A percentile compares a stretch with the other conserved stretches of the same genome.
Evolutionary conservation across 1,140 invertebrate genomes (phyloP).

Genomic region (Ips nitidus): DNA sequence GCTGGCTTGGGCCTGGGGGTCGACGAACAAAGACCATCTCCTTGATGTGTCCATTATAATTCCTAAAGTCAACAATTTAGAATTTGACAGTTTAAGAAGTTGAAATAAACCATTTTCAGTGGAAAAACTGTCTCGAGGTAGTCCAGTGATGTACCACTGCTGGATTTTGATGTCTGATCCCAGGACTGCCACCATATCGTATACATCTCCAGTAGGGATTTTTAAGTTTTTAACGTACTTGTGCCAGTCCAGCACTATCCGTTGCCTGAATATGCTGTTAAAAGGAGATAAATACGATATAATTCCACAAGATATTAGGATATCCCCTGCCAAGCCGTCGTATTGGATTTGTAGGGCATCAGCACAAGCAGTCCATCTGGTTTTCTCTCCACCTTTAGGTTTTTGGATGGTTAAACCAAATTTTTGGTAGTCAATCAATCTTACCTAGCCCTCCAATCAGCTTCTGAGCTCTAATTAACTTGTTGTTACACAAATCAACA

Average conservation of each 20-base stretch:
- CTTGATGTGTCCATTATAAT: slow-evolving; percentile 80
- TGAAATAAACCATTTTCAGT: slow-evolving; percentile 86
- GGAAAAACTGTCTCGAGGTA: slow-evolving; percentile 63
- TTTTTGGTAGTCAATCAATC: slow-evolving; percentile 68
- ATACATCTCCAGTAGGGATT: slow-evolving; percentile 62
- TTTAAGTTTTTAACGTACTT: slow-evolving; percentile 61
- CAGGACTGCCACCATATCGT: slow-evolving; percentile 72
- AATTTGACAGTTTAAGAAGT: slow-evolving; percentile 77
- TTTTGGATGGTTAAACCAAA: slow-evolving; percentile 68
- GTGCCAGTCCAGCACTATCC: slow-evolving; percentile 68
- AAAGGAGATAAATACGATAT: slow-evolving; percentile 79
- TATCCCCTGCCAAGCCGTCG: slow-evolving; percentile 80
- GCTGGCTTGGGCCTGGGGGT: slow-evolving; percentile 83
- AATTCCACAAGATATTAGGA: slow-evolving; percentile 80
- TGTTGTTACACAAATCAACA: slow-evolving; percentile 83
- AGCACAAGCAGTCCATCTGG: slow-evolving; percentile 77
- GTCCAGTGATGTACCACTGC: slow-evolving; percentile 86
- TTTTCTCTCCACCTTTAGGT: slow-evolving; percentile 81
- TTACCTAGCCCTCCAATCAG: slow-evolving; percentile 79
- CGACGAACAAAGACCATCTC: slow-evolving; percentile 86
- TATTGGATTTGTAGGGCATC: slow-evolving; percentile 71
- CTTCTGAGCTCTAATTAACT: slow-evolving; percentile 85
- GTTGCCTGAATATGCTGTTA: slow-evolving; percentile 73
- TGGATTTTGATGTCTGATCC: slow-evolving; percentile 65
- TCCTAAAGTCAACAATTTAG: slow-evolving; percentile 79